Base-by-base conservation (phyloP, 2,888 invertebrate genomes). In the Crepidodera aurea region DNA sequence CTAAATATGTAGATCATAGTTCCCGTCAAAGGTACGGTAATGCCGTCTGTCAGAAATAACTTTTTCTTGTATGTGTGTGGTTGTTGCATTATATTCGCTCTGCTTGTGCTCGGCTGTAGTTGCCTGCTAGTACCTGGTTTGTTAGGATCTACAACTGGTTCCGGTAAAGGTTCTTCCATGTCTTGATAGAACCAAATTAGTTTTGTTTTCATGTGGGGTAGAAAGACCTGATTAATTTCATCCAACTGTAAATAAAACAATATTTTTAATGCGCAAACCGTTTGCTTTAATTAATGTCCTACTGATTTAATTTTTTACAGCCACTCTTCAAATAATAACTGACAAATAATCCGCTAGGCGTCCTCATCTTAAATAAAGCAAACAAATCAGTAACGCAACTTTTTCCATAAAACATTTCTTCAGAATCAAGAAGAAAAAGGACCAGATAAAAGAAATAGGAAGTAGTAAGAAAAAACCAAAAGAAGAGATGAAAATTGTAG, bases 141-240 rank as follows among this genome's bases (percentile, higher is more conserved):
- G 50, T 59, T 72, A 1, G 61, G 61, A 48, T 77, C 78, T 8
- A 76, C 74, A 0, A 75, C 8, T 77, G 77, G 16, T 69, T 69
- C 51, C 72, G 75, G 42, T 88, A 88, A 57, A 76, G 77, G 46
- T 89, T 92, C 92, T 69, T 91, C 90, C 50, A 91, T 88, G 64
- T 93, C 93, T 82, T 94, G 94, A 77, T 93, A 94, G 79, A 92
- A 94, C 93, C 94, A 93, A 70, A 94, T 85, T 25, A 94, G 84
- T 72, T 93, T 93, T 70, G 90, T 90, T 72, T 90, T 87, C 90
- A 92, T 91, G 75, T 93, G 91, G 0, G 94, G 93, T 22, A 93
- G 82, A 77, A 94, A 94, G 0, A 94, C 83, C 77, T 92, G 91
- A 80, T 93, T 93, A 75, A 94, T 93, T 79, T 93, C 93, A 79